Evolutionary conservation across 2,113 vertebrate genomes (phyloP).

Genomic region (Cavia aperea): DNA sequence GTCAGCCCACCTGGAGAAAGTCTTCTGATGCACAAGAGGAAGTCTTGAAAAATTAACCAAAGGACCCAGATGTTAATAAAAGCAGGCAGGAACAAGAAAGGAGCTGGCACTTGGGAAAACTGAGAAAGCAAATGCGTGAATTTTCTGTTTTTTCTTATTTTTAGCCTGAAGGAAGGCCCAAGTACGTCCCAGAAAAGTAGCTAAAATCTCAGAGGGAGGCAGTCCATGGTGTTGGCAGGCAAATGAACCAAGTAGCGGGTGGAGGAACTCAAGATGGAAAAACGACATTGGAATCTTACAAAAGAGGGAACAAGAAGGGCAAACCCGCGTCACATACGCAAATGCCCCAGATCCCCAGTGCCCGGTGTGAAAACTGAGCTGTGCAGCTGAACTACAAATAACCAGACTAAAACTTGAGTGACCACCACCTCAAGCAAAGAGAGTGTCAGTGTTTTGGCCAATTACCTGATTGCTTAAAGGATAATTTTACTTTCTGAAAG

Average conservation of each 20-base stretch:
- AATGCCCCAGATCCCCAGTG: not conserved
- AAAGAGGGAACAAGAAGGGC: not conserved
- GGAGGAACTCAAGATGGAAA: not conserved
- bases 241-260: not conserved
- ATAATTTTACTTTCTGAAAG: not conserved
- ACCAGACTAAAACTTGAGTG: not conserved
- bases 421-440: not conserved
- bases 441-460: not conserved
- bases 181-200: not conserved
- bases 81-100: not conserved
- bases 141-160: not conserved
- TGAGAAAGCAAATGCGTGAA: not conserved
- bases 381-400: not conserved
- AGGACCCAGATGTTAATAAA: not conserved
- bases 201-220: not conserved
- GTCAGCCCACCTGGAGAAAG: not conserved
- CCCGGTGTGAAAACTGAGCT: not conserved
- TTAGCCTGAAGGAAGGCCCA: not conserved
- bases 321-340: too few relatives aligned
- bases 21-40: not conserved
- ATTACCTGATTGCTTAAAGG: not conserved
- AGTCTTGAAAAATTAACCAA: not conserved
- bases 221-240: not conserved
- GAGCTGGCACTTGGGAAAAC: not conserved
- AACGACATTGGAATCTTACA: not conserved